Base-by-base conservation (phyloP, 2,113 vertebrate species). In the Halcyon senegalensis region DNA sequence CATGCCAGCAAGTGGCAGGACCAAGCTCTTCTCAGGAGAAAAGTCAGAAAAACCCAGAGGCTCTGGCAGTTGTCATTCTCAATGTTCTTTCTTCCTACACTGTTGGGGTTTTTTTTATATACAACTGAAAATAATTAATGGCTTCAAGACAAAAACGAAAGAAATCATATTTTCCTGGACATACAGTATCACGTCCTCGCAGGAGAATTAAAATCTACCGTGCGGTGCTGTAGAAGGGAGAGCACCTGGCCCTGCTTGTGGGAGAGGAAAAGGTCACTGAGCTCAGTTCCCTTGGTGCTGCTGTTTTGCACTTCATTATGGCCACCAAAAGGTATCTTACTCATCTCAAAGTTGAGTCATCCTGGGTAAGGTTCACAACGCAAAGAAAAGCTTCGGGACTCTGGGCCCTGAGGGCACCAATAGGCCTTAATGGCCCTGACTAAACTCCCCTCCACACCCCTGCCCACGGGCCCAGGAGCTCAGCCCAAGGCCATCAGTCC, bases 131-230 rank as follows among this genome's bases (percentile, higher is more conserved):
- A 63, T n/a, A 64, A 82, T 64, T 48, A 87, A 70, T n/a, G 46
- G 66, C 17, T 94, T 94, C 31, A n/a, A 64, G 53, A 88, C 14
- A 86, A 68, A 89, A 84, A 69, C 19, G 44, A 76, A 84, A 84
- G 15, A 85, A 82, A 87, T 18, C 10, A 2, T 41, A 11, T 73
- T 92, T 68, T 51, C 41, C 48, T 46, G 53, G 31, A 70, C 20
- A n/a, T 59, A 30, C 1, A 55, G 30, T 59, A 84, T 41, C 62
- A 63, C 39, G 75, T n/a, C 28, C 68, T 66, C 7, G 0, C 0
- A 5, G 66, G 46, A 72, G 55, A 66, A 90, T 50, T 33, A 80
- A 84, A 74, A 50, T 43, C 56, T 25, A 10, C 30, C 2, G 3
- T 4, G 2, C 19, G 3, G 21, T 75, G 72, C 21, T 55, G 53